These are phyloP conservation scores for Atlantisia rogersi DNA, from an alignment of 2,113 vertebrate species.

Conservation along the genomic window DNA sequence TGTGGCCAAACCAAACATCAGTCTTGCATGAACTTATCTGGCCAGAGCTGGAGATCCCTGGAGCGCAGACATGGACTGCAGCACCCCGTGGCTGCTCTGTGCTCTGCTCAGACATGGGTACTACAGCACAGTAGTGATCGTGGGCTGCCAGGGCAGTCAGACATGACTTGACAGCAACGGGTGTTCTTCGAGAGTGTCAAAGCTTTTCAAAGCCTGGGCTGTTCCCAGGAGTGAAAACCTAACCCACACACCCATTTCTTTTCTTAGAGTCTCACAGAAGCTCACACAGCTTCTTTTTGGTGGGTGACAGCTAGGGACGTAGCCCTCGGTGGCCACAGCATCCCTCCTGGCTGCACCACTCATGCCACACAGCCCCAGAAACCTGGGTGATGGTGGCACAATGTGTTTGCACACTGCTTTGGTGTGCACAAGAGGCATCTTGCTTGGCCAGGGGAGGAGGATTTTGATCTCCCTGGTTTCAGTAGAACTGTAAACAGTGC, in stretches of 20 bases:
- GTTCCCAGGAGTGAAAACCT: neutral
- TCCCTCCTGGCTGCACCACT: neutral
- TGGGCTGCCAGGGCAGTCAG: neutral
- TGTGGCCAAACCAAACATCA: neutral
- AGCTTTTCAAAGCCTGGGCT: neutral
- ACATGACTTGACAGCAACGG: neutral
- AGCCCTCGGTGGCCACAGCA: neutral
- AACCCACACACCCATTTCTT: neutral
- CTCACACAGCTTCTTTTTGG: neutral
- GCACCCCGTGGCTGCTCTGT: neutral
- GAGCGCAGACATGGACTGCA: neutral
- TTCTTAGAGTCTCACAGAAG: neutral
- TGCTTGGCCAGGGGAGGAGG: neutral
- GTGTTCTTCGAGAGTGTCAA: neutral
- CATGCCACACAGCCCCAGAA: neutral
- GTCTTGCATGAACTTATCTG: neutral
- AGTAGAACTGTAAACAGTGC: neutral
- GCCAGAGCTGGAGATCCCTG: neutral
- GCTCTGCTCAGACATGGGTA: neutral
- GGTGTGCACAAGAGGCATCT: neutral
- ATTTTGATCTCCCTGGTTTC: constrained; percentile 9
- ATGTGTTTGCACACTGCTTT: neutral
- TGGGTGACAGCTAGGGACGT: neutral
- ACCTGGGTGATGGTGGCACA: neutral
- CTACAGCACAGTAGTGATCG: neutral